Percentiles rank a stretch among this genome's conserved stretches.
phyloP scores from a whole-genome alignment of 1,140 invertebrate species.

The Pseudachorutes palmiensis region DNA sequence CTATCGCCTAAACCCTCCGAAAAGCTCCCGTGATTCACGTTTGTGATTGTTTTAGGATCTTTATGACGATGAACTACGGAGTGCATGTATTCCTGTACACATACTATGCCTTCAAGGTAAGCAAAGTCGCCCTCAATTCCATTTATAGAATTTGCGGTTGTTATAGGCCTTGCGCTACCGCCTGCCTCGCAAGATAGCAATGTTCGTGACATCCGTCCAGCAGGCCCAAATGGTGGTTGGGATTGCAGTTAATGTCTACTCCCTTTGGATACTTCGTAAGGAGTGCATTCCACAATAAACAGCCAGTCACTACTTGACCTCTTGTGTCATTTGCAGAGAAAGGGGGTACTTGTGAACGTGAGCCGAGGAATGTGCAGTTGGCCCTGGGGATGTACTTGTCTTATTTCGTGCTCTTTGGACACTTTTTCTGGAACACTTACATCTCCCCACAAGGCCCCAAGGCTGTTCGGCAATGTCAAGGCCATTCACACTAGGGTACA shows the following conservation, averaged over 20 bases:
- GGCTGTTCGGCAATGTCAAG: no score
- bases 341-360: slow-evolving; percentile 14
- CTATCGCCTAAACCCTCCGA: no score
- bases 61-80: slow-evolving; percentile 48
- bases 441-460: slow-evolving; percentile 41
- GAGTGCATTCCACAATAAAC: not conserved
- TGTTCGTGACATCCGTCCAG: slow-evolving; percentile 86
- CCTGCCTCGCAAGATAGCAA: slow-evolving; percentile 48
- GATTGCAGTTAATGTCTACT: slow-evolving; percentile 27
- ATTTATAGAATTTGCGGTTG: slow-evolving; percentile 53
- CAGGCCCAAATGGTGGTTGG: slow-evolving; percentile 80
- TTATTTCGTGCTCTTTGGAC: slow-evolving; percentile 79
- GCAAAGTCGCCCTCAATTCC: slow-evolving; percentile 40
- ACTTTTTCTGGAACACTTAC: slow-evolving; percentile 84
- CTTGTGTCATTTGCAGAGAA: not conserved
- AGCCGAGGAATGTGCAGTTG: slow-evolving; percentile 44
- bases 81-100: slow-evolving; percentile 46
- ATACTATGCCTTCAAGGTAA: slow-evolving; percentile 47
- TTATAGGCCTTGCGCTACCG: slow-evolving; percentile 37
- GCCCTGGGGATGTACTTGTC: slow-evolving; percentile 82
- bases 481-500: no score
- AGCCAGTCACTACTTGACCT: not conserved
- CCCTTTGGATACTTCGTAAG: slow-evolving; percentile 24
- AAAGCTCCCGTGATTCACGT: no score
- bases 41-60: no score